Conservation (phyloP, 2,113 vertebrate genomes). For the Solea solea region DNA sequence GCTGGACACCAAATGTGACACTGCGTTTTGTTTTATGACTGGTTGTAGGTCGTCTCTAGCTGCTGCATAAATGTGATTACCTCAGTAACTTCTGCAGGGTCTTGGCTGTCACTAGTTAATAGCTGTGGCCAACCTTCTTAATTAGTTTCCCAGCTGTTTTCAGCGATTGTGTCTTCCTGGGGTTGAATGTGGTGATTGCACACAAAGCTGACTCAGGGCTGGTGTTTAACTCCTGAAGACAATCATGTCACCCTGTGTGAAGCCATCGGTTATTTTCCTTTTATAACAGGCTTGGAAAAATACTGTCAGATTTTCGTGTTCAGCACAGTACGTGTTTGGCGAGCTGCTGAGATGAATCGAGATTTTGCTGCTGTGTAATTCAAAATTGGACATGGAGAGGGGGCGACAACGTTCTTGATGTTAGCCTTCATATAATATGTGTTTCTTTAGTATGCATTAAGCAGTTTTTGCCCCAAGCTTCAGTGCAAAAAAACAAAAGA, state of each 20-base stretch:
- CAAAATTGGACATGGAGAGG: conserved; percentile 12
- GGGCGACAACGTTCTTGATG: conserved; percentile 15
- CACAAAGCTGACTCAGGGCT: conserved; percentile 38
- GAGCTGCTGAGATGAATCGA: not conserved
- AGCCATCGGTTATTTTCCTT: conserved; percentile 6
- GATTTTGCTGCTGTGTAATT: conserved; percentile 7
- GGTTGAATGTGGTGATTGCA: conserved; percentile 4
- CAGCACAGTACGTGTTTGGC: not conserved
- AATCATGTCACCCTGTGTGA: conserved; percentile 29
- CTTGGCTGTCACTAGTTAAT: conserved; percentile 46
- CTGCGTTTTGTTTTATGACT: conserved; percentile 33
- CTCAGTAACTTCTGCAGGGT: conserved; percentile 30
- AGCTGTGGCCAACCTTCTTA: conserved; percentile 36
- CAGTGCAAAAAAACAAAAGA: conserved; percentile 21
- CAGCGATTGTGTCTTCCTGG: conserved; percentile 21
- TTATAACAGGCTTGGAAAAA: not conserved
- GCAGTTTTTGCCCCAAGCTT: conserved; percentile 35
- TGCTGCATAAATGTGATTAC: conserved; percentile 39
- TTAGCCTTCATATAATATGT: conserved; percentile 20
- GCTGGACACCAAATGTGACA: conserved; percentile 37
- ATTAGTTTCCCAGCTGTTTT: conserved; percentile 48
- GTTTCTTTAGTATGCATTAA: conserved; percentile 1
- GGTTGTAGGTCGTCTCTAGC: conserved; percentile 13
- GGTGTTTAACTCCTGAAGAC: conserved; percentile 15
- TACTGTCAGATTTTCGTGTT: conserved; percentile 2